These are phyloP conservation scores for Monopis laevigella DNA, from an alignment of 2,888 invertebrate genomes.

Conservation along the genomic window DNA sequence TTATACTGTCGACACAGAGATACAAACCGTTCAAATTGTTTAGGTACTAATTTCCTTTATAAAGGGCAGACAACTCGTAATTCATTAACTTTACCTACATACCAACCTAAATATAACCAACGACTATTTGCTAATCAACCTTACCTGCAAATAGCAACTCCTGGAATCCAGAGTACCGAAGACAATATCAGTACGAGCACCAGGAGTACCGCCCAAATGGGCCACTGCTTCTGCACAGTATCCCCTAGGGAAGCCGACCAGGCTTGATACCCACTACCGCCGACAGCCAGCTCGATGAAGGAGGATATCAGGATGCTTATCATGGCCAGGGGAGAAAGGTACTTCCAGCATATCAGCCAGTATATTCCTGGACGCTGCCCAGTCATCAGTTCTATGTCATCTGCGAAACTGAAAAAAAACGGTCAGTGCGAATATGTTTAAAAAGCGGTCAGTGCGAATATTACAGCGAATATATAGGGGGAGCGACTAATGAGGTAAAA, in stretches of 20 bases:
- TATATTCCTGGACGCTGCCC: constrained; percentile 87
- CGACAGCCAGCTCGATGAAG: constrained; percentile 79
- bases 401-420: constrained; percentile 78
- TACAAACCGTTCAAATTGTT: too few relatives aligned
- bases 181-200: constrained; percentile 79
- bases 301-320: constrained; percentile 85
- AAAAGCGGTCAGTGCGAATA: too few relatives aligned
- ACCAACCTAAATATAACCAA: too few relatives aligned
- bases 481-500: too few relatives aligned
- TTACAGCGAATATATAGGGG: too few relatives aligned
- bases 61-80: too few relatives aligned
- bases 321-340: constrained; percentile 90
- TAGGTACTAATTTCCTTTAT: too few relatives aligned
- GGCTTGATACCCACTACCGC: constrained; percentile 86
- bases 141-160: constrained; percentile 82
- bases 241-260: constrained; percentile 80
- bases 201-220: constrained; percentile 81
- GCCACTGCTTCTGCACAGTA: constrained; percentile 85
- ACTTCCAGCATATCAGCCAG: constrained; percentile 96
- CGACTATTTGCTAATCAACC: too few relatives aligned
- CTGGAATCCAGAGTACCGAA: constrained; percentile 90
- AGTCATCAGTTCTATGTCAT: constrained; percentile 95
- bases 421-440: too few relatives aligned
- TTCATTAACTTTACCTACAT: too few relatives aligned
- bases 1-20: too few relatives aligned